Evolutionary conservation across 2,113 vertebrate genomes (phyloP), one percentile per base, ranked within the genome.

Genomic region (Orycteropus afer): DNA sequence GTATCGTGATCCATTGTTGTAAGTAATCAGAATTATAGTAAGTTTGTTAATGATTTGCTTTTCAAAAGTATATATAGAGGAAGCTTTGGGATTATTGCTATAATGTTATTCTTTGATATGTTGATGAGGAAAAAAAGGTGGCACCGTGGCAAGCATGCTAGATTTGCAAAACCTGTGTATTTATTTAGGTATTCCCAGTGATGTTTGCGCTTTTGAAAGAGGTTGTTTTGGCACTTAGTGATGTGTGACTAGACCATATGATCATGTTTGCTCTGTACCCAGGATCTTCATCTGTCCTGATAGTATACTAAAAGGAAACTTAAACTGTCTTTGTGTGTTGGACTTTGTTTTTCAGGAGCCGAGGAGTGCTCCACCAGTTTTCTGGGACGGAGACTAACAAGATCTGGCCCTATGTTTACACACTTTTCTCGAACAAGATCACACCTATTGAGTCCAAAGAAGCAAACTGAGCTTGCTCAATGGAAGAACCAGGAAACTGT

Each of bases 341-440:
- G 79, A 10, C 2, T 81, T 57, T 97, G 27, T 96, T 32, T 98
- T 98, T 77, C 97, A 99, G 99, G 98, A 98, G 98, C 94, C 99
- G 99, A 94, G 99, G 99, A 87, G 98, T 99, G 94, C 99, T 99
- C 84, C 98, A 99, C 96, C 99, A 99, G 0, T 99, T 99, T 97
- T 99, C 99, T 0, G 99, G 99, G 89, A 99, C 99, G 6, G 99
- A 99, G 93, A 99, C 99, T 2, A 99, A 99, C 97, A 99, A 98
- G 97, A 99, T 99, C 97, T 99, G 99, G 99, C 99, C 99, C 0
- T 99, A 99, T 2, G 99, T 99, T 97, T 99, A 99, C 97, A 98
- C 98, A 0, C 99, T 99, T 79, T 98, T 99, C 94, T 99, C 98
- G 61, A 98, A 97, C 96, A 99, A 98, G 98, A 99, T 99, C 95